A percentile compares a stretch with the other conserved stretches of the same genome.
Evolutionary conservation across 2,113 vertebrate genomes (phyloP).

Genomic region (Nothoprocta pentlandii): DNA sequence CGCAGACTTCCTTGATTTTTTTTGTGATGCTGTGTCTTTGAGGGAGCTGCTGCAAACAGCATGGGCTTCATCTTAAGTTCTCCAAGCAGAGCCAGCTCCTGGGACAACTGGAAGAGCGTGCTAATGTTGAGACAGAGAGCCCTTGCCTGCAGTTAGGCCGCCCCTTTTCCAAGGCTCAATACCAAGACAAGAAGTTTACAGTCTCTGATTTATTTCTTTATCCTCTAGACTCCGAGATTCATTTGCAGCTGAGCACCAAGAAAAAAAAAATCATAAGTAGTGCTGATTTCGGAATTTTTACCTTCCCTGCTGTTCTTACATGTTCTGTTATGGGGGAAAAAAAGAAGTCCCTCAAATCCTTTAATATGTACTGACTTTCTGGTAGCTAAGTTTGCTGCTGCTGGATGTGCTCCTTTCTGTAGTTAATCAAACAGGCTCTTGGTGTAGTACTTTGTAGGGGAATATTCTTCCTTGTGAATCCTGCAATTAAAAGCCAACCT

Average conservation of each 20-base stretch:
- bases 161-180: not conserved
- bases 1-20: not conserved
- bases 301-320: conserved; percentile 13
- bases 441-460: conserved; percentile 7
- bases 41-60: not conserved
- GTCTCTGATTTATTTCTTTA: not conserved
- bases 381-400: not conserved
- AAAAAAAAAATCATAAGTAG: not conserved
- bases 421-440: conserved; percentile 38
- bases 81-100: not conserved
- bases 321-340: not conserved
- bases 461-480: conserved; percentile 36
- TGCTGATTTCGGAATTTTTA: not conserved
- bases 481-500: conserved; percentile 36
- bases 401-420: not conserved
- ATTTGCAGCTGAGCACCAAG: not conserved
- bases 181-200: not conserved
- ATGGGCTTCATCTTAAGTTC: not conserved
- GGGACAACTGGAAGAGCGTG: not conserved
- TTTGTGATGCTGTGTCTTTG: not conserved
- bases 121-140: not conserved
- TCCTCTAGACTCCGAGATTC: not conserved
- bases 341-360: not conserved
- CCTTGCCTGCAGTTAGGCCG: not conserved
- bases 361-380: conserved; percentile 51